Evolutionary conservation across 2,113 vertebrate species (phyloP), one percentile per base, ranked within the genome.

Genomic region (Castor canadensis): DNA sequence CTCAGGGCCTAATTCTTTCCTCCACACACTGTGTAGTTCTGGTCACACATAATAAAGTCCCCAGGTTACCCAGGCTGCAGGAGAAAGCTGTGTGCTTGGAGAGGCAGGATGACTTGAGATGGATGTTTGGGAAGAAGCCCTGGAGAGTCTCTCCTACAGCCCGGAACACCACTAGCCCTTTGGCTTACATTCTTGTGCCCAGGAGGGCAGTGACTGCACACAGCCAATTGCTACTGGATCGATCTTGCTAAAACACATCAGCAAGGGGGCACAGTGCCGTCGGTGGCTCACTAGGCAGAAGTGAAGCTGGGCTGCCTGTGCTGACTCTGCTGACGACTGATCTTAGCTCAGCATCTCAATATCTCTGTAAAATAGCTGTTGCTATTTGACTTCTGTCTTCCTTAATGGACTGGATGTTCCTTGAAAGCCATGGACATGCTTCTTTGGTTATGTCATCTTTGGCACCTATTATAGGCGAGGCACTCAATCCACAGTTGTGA

Each of bases 21-120:
- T 77, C 87, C 52, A 91, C 35, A 90, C n/a, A 71, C 56, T 47
- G 38, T 58, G 64, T 26, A 56, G 91, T 52, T 93, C 80, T 58
- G 82, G 89, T 95, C 82, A 96, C 73, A 89, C 54, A 72, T 89
- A 96, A 91, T 95, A 80, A 96, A 93, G 80, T 93, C 95, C 76
- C 87, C 24, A 15, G 87, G 85, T 19, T 85, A 40, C 35, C 2
- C 0, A 0, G 4, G 47, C 69, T 91, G 24, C 54, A 11, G 30
- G 77, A 94, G 47, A 76, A 79, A 93, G 32, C 9, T 1, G 11
- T 6, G 19, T 16, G 40, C n/a, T 71, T 4, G 16, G 60, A 81
- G 56, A 79, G 40, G 40, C 67, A 95, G 64, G 26, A 43, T 38
- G n/a, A 40, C 43, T 40, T 26, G 43, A 28, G 1, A 32, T 8